Conservation (phyloP, 2,797 vertebrate genomes). For the Parauchenoglanis punctatus region DNA sequence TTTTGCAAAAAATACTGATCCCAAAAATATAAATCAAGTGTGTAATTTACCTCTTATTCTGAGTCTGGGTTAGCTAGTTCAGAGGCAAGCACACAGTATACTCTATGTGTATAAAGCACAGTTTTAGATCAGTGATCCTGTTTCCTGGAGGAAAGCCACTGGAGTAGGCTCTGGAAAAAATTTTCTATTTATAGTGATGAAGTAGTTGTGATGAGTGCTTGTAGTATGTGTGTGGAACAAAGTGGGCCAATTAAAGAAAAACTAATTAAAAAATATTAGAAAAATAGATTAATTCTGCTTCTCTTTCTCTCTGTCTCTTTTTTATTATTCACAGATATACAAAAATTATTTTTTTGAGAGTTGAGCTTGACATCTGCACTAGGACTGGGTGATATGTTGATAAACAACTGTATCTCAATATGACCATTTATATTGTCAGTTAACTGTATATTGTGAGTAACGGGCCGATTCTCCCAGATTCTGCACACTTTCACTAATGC, state of each 20-base stretch:
- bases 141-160: constrained; percentile 23
- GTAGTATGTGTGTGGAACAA: not conserved
- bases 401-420: no score
- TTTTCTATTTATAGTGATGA: constrained; percentile 26
- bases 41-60: not conserved
- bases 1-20: not conserved
- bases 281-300: not conserved
- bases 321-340: no score
- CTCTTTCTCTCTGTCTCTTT: not conserved
- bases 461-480: no score
- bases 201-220: not conserved
- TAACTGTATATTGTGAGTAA: no score
- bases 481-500: no score
- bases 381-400: no score
- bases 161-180: constrained; percentile 24
- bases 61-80: not conserved
- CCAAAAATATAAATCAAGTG: not conserved
- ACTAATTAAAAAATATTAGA: no score
- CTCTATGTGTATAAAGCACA: constrained; percentile 4
- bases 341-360: no score
- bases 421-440: no score
- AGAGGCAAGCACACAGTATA: constrained; percentile 13
- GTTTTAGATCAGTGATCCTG: constrained; percentile 30
- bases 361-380: no score
- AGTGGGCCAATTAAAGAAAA: not conserved